Percentiles rank a stretch among this genome's conserved stretches.
Evolutionary conservation across 2,797 vertebrate species (phyloP).

Genomic region (Apodemus agrarius): DNA sequence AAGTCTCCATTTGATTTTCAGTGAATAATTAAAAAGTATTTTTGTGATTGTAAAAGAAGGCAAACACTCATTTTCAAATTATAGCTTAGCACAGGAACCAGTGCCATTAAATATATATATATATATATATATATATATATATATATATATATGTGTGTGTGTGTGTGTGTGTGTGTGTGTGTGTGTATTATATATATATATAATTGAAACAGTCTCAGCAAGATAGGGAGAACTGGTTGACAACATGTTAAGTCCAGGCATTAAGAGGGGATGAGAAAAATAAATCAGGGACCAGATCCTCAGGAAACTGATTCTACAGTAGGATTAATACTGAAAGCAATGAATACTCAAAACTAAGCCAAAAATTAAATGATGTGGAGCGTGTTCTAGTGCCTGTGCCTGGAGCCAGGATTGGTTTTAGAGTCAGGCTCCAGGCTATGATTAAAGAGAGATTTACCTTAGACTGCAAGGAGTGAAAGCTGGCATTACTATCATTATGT

Average conservation of each 20-base stretch:
- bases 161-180: too few species aligned
- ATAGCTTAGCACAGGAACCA: neutral
- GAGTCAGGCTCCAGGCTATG: neutral
- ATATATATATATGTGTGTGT: too few species aligned
- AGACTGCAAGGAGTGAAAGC: neutral
- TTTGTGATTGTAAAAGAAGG: neutral
- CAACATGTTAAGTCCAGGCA: conserved; percentile 19
- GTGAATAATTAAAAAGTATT: conserved; percentile 25
- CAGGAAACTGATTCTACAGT: neutral
- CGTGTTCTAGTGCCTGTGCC: neutral
- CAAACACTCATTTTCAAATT: neutral
- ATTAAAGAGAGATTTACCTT: neutral
- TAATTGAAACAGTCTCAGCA: neutral
- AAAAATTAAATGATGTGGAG: neutral
- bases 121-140: neutral
- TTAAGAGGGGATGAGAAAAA: conserved; percentile 15
- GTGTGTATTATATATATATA: too few species aligned
- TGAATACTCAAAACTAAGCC: conserved; percentile 14
- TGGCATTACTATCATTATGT: neutral
- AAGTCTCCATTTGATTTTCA: neutral
- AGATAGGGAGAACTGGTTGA: conserved; percentile 55
- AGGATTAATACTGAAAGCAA: neutral
- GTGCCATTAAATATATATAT: neutral
- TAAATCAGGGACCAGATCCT: conserved; percentile 35
- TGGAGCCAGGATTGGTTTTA: neutral